Conservation (phyloP, 2,113 vertebrate genomes). For the Erythrolamprus reginae region DNA sequence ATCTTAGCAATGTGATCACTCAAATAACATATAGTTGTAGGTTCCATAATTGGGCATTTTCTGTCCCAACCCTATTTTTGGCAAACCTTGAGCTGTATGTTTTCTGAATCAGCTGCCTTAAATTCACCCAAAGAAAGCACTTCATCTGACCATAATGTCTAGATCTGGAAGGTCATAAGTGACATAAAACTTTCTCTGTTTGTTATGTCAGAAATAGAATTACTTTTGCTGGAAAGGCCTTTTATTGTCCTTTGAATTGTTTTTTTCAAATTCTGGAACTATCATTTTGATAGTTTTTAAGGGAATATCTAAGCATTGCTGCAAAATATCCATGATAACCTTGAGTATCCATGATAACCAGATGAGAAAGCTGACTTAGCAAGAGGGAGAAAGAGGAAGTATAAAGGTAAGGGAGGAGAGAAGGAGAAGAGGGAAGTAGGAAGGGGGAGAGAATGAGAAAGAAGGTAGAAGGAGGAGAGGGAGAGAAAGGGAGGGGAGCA, state of each 20-base stretch:
- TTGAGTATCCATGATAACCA: constrained; percentile 13
- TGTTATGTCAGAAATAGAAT: background rate
- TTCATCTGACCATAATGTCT: background rate
- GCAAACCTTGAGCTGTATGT: background rate
- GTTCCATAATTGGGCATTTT: background rate
- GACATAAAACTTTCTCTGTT: background rate
- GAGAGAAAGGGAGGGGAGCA: too few species aligned
- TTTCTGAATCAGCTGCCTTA: background rate
- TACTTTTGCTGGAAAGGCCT: background rate
- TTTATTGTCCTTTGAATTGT: background rate
- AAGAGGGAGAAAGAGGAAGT: too few species aligned
- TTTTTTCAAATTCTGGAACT: background rate
- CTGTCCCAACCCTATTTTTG: background rate
- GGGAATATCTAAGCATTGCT: constrained; percentile 33
- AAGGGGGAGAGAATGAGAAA: too few species aligned
- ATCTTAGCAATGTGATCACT: background rate
- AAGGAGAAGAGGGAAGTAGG: too few species aligned
- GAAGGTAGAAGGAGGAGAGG: too few species aligned
- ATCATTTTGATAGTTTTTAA: constrained; percentile 37
- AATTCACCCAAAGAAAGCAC: background rate
- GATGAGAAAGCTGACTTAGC: background rate
- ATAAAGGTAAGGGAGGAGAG: too few species aligned
- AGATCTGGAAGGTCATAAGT: background rate
- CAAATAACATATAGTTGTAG: background rate
- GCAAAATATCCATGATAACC: constrained; percentile 5